Percentiles rank a stretch among this genome's conserved stretches.
These are phyloP conservation scores for Ctenodactylus gundi DNA, from an alignment of 2,113 vertebrate species.

Conservation along the genomic window DNA sequence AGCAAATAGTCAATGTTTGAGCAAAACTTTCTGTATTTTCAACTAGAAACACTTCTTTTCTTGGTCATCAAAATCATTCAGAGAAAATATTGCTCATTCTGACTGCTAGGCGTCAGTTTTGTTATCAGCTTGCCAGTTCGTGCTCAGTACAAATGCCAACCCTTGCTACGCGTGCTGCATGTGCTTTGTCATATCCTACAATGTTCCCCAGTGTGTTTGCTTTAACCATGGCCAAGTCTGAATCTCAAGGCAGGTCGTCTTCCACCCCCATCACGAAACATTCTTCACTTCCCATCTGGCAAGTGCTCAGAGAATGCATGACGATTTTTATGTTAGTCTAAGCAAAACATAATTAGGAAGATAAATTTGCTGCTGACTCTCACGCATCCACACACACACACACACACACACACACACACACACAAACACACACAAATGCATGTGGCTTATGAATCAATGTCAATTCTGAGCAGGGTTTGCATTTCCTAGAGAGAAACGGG, in stretches of 20 bases:
- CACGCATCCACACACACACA: background rate
- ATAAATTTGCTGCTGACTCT: conserved; percentile 9
- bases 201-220: background rate
- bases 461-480: background rate
- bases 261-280: background rate
- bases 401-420: background rate
- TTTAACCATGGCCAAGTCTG: conserved; percentile 11
- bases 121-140: background rate
- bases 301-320: background rate
- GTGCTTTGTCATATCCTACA: background rate
- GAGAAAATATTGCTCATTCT: background rate
- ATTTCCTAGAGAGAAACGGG: background rate
- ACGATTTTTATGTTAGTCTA: background rate
- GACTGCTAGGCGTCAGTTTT: background rate
- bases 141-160: background rate
- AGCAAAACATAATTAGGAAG: conserved; percentile 58
- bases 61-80: background rate
- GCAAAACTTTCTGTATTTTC: background rate
- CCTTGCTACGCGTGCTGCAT: background rate
- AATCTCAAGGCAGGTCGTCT: conserved; percentile 1
- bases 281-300: conserved; percentile 19
- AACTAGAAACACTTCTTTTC: background rate
- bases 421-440: background rate
- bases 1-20: background rate
- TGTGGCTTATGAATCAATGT: background rate